Conservation (phyloP, 1,140 invertebrate species). For the Tribolium castaneum region DNA sequence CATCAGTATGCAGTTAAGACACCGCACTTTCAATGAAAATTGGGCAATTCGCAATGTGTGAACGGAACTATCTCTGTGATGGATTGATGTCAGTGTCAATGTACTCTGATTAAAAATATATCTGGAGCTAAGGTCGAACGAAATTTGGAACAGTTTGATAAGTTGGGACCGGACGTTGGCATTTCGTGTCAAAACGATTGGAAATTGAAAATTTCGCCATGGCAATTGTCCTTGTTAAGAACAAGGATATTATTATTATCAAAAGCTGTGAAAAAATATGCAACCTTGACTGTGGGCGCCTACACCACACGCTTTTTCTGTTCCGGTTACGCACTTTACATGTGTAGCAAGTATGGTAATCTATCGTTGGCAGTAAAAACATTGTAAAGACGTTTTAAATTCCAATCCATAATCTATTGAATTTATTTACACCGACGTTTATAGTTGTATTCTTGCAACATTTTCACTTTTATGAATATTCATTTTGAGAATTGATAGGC, state of each 20-base stretch:
- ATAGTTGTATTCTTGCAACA: neutral
- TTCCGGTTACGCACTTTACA: conserved; percentile 32
- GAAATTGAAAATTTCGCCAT: neutral
- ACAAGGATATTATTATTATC: neutral
- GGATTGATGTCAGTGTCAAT: conserved; percentile 6
- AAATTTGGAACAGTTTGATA: conserved; percentile 27
- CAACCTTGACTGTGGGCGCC: conserved; percentile 32
- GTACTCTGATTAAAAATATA: conserved; percentile 21
- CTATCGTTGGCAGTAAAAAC: neutral
- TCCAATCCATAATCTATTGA: conserved; percentile 1
- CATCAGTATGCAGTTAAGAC: neutral
- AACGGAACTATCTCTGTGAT: neutral
- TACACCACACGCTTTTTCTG: conserved; percentile 21
- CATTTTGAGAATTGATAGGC: neutral
- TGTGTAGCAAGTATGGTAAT: conserved; percentile 29
- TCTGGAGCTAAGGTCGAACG: neutral
- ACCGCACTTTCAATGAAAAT: neutral
- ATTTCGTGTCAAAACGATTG: neutral
- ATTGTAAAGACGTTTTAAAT: conserved; percentile 21
- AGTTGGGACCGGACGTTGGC: neutral
- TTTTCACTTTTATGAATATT: conserved; percentile 20
- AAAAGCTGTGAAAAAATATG: neutral
- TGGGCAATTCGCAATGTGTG: neutral
- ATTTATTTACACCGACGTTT: conserved; percentile 5
- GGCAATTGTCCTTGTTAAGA: conserved; percentile 8